Conservation (phyloP, 2,797 vertebrate genomes). For the Enoplosus armatus region DNA sequence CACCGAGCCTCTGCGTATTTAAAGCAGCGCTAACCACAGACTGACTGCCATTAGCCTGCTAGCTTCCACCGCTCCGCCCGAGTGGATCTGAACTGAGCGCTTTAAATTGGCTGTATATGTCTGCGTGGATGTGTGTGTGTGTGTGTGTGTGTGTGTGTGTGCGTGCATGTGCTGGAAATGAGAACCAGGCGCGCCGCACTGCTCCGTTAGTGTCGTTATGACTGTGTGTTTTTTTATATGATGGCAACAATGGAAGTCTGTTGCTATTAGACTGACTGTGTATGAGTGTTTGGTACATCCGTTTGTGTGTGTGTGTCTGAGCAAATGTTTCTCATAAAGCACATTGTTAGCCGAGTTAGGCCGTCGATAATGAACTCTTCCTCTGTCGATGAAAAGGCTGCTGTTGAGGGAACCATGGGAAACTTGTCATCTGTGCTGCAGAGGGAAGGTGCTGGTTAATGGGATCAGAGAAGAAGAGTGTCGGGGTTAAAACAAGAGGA, state of each 20-base stretch:
- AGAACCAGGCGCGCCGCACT: constrained; percentile 74
- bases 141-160: constrained; percentile 36
- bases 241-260: constrained; percentile 80
- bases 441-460: constrained; percentile 34
- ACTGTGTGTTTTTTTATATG: constrained; percentile 81
- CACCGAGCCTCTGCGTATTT: constrained; percentile 72
- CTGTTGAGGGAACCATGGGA: constrained; percentile 76
- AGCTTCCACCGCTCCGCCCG: constrained; percentile 75
- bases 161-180: constrained; percentile 74
- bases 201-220: constrained; percentile 77
- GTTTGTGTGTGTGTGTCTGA: constrained; percentile 49
- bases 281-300: constrained; percentile 59
- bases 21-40: constrained; percentile 81
- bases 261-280: constrained; percentile 70
- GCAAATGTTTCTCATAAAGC: constrained; percentile 81
- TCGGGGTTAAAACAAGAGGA: constrained; percentile 6
- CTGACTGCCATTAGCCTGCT: constrained; percentile 83
- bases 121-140: constrained; percentile 41
- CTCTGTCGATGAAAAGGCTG: constrained; percentile 75
- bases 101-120: constrained; percentile 68
- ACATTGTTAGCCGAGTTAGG: constrained; percentile 72
- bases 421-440: constrained; percentile 56
- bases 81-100: constrained; percentile 74
- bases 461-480: constrained; percentile 16
- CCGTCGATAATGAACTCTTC: constrained; percentile 76